Evolutionary conservation across 2,797 vertebrate genomes (phyloP).

Genomic region (Trachurus trachurus): DNA sequence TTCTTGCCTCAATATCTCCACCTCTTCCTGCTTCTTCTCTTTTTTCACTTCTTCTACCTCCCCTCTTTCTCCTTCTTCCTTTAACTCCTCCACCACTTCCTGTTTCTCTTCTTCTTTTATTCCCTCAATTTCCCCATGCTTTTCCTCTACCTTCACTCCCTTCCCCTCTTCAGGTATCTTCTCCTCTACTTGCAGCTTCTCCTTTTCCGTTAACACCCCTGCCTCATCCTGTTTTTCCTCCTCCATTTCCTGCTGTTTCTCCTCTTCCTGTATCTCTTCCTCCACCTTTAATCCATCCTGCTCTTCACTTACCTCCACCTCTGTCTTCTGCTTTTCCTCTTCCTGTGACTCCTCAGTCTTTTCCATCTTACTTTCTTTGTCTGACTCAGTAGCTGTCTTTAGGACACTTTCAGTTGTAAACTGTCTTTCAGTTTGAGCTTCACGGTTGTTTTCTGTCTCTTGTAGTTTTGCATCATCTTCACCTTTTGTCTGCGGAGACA

Average conservation of each 20-base stretch:
- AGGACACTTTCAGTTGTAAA: constrained; percentile 7
- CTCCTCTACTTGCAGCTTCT: background rate
- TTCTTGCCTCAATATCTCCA: background rate
- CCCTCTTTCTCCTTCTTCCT: background rate
- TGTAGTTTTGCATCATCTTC: background rate
- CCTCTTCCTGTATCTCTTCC: background rate
- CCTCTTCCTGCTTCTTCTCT: background rate
- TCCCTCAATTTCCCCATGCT: background rate
- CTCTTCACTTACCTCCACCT: background rate
- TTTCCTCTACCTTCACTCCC: background rate
- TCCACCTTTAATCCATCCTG: background rate
- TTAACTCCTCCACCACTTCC: background rate
- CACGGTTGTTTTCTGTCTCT: background rate
- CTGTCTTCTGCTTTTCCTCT: background rate
- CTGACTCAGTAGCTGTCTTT: background rate
- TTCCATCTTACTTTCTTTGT: background rate
- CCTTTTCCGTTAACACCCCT: background rate
- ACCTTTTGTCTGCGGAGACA: background rate
- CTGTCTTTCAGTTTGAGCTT: constrained; percentile 22
- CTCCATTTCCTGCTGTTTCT: background rate
- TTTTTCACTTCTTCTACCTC: background rate
- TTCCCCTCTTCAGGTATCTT: background rate
- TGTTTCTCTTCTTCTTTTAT: background rate
- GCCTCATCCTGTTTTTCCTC: background rate
- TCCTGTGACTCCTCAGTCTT: background rate